phyloP scores from a whole-genome alignment of 2,113 vertebrate species.

The Chloropsis cyanopogon region DNA sequence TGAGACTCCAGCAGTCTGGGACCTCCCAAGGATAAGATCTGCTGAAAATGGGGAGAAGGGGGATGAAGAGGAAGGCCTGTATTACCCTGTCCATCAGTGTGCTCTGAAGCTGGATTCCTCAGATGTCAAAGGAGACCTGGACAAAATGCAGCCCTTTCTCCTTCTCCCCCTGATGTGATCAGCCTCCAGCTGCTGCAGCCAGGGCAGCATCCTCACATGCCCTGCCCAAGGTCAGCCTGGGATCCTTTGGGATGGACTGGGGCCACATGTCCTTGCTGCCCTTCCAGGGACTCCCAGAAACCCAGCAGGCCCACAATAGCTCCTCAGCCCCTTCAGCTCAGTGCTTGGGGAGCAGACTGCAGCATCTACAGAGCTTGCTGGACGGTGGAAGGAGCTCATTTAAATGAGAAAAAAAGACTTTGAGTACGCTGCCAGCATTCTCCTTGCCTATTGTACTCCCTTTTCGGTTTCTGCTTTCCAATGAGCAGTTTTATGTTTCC shows the following conservation, averaged over 20 bases:
- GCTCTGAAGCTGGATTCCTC: not conserved
- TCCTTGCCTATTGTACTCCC: slow-evolving; percentile 45
- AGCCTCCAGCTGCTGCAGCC: not conserved
- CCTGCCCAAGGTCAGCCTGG: not conserved
- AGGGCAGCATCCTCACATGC: not conserved
- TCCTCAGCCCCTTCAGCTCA: not conserved
- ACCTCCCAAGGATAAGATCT: not conserved
- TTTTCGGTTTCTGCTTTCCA: slow-evolving; percentile 20
- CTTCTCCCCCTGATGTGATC: not conserved
- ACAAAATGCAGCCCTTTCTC: not conserved
- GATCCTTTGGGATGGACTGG: not conserved
- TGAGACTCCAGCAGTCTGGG: not conserved
- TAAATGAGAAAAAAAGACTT: slow-evolving; percentile 35
- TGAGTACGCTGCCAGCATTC: slow-evolving; percentile 5
- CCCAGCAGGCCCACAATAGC: not conserved
- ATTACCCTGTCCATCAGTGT: not conserved
- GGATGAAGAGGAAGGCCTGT: not conserved
- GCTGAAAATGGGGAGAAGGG: not conserved
- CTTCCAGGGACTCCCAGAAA: not conserved
- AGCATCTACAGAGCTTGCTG: not conserved
- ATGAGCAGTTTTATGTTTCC: slow-evolving; percentile 48
- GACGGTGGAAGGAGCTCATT: slow-evolving; percentile 9
- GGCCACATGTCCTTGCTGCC: not conserved
- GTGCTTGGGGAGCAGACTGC: rapidly evolving
- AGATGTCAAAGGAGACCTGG: not conserved